Percentiles rank a stretch among this genome's conserved stretches.
Evolutionary conservation across 2,888 invertebrate species (phyloP).

Genomic region (Oscheius onirici): DNA sequence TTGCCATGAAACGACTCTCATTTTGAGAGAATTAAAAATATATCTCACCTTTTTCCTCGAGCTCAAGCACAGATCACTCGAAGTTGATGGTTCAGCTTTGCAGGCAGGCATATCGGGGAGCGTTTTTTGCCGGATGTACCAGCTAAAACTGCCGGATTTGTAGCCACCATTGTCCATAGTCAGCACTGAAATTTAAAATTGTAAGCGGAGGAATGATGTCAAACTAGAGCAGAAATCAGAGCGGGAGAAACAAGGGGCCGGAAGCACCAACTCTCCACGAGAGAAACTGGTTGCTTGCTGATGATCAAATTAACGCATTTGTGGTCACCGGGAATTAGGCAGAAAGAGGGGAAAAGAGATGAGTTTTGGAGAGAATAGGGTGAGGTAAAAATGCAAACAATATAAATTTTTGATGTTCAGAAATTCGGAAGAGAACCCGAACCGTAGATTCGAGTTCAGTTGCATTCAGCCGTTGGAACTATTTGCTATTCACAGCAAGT

Average conservation of each 20-base stretch:
- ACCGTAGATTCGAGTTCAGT: too few species aligned
- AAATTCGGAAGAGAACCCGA: too few species aligned
- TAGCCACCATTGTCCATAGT: slow-evolving; percentile 5
- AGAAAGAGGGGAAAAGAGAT: too few species aligned
- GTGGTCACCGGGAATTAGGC: slow-evolving; percentile 13
- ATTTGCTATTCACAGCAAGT: too few species aligned
- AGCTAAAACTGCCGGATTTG: slow-evolving; percentile 16
- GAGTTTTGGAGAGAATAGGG: too few species aligned
- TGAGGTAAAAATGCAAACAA: too few species aligned
- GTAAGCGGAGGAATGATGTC: background rate
- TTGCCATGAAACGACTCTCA: too few species aligned
- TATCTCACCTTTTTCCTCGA: slow-evolving; percentile 15
- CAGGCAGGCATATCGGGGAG: background rate
- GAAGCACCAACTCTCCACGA: slow-evolving; percentile 6
- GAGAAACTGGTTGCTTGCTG: slow-evolving; percentile 22
- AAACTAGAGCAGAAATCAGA: slow-evolving; percentile 10
- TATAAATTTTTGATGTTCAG: too few species aligned
- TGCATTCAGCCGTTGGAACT: too few species aligned
- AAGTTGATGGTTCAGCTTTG: slow-evolving; percentile 18
- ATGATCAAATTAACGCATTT: slow-evolving; percentile 30
- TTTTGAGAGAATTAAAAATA: background rate
- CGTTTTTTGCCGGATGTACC: slow-evolving; percentile 31
- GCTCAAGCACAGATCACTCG: slow-evolving; percentile 2
- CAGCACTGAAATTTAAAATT: background rate
- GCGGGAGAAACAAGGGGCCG: background rate